Conservation (phyloP, 1,140 invertebrate genomes). For the Heliconius hermathena region DNA sequence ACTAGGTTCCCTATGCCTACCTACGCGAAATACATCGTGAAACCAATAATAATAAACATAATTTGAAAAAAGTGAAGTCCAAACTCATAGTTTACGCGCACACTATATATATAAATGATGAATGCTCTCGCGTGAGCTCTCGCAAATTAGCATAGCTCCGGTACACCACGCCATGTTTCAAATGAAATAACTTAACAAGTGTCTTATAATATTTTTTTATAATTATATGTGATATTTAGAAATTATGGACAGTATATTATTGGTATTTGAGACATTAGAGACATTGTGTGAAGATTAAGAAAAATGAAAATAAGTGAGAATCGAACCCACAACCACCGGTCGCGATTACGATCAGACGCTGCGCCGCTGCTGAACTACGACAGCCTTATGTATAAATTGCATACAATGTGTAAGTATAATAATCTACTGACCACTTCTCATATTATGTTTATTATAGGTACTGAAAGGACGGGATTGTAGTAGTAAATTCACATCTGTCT, state of each 20-base stretch:
- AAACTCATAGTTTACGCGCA: not conserved
- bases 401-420: too few species aligned
- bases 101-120: not conserved
- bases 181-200: not conserved
- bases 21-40: not conserved
- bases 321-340: too few species aligned
- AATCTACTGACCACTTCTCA: too few species aligned
- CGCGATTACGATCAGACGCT: too few species aligned
- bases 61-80: not conserved
- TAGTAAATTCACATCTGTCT: too few species aligned
- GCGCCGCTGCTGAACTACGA: too few species aligned
- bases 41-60: not conserved
- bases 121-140: constrained; percentile 9
- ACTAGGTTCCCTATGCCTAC: not conserved
- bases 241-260: not conserved
- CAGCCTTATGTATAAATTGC: too few species aligned
- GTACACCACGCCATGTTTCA: constrained; percentile 7
- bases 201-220: not conserved
- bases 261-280: too few species aligned
- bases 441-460: too few species aligned
- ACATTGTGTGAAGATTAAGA: too few species aligned
- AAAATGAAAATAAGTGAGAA: too few species aligned
- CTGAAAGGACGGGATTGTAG: too few species aligned
- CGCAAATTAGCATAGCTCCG: constrained; percentile 3
- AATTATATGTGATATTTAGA: not conserved